A percentile compares a stretch with the other conserved stretches of the same genome.
Conservation (phyloP, 2,888 invertebrate genomes). For the Hydrotaea diabolus region DNA sequence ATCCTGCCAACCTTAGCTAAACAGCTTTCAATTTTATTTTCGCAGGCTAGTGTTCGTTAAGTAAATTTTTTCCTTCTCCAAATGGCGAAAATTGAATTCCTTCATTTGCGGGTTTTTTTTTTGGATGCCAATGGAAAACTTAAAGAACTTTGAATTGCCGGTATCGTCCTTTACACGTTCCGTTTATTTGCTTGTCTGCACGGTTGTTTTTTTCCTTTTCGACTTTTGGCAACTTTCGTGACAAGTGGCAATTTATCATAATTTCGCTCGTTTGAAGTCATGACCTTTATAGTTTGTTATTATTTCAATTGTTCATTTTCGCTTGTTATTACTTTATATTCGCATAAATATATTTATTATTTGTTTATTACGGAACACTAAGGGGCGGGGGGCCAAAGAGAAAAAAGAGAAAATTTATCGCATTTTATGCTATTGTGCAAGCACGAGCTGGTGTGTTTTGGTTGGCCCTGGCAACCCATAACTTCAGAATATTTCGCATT, state of each 20-base stretch:
- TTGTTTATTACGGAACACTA: constrained; percentile 17
- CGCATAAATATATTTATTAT: background rate
- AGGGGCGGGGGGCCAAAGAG: background rate
- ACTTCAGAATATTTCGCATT: constrained; percentile 11
- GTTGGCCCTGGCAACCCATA: constrained; percentile 31
- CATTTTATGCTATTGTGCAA: constrained; percentile 16
- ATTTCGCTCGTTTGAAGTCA: background rate
- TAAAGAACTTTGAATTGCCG: constrained; percentile 5
- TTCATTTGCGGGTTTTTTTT: background rate
- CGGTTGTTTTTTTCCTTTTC: background rate
- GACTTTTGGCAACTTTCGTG: constrained; percentile 31
- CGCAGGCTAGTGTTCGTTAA: background rate
- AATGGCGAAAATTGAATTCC: constrained; percentile 1
- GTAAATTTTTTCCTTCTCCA: background rate
- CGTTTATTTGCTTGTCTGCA: background rate
- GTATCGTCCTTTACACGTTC: background rate
- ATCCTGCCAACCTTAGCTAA: no score
- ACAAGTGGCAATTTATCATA: constrained; percentile 50
- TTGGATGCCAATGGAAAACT: background rate
- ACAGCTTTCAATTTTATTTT: background rate
- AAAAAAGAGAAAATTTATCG: constrained; percentile 13
- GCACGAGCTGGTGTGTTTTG: background rate
- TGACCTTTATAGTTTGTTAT: constrained; percentile 7
- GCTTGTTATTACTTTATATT: background rate
- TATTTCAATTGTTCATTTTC: background rate